phyloP scores from a whole-genome alignment of 2,113 vertebrate species.

The Pitta sordida region DNA sequence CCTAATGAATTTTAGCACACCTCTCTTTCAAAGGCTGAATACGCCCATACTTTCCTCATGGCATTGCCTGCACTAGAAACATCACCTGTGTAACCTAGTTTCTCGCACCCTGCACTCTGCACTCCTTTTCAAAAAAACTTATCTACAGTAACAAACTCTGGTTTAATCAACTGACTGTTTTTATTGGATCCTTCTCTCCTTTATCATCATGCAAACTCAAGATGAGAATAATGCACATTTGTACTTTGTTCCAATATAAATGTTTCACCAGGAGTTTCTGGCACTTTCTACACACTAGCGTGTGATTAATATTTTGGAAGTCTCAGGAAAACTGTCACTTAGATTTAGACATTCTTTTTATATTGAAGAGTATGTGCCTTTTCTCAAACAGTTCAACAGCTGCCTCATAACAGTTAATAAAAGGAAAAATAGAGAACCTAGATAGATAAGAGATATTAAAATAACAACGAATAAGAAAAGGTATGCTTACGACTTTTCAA shows the following conservation, averaged over 20 bases:
- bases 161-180: background rate
- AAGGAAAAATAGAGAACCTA: background rate
- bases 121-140: background rate
- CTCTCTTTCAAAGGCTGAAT: conserved; percentile 12
- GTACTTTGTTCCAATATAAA: background rate
- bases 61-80: background rate
- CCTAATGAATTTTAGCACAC: conserved; percentile 26
- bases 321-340: background rate
- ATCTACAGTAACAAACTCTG: background rate
- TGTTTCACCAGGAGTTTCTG: background rate
- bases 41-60: conserved; percentile 29
- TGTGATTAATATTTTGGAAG: background rate
- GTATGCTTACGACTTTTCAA: background rate
- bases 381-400: background rate
- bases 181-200: background rate
- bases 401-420: background rate
- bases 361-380: background rate
- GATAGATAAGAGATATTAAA: background rate
- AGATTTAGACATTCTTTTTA: background rate
- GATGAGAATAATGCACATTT: background rate
- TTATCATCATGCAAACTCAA: background rate
- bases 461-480: background rate
- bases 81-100: background rate
- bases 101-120: background rate
- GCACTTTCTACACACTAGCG: background rate